Conservation (phyloP, 2,888 invertebrate species). For the Papilio demoleus region DNA sequence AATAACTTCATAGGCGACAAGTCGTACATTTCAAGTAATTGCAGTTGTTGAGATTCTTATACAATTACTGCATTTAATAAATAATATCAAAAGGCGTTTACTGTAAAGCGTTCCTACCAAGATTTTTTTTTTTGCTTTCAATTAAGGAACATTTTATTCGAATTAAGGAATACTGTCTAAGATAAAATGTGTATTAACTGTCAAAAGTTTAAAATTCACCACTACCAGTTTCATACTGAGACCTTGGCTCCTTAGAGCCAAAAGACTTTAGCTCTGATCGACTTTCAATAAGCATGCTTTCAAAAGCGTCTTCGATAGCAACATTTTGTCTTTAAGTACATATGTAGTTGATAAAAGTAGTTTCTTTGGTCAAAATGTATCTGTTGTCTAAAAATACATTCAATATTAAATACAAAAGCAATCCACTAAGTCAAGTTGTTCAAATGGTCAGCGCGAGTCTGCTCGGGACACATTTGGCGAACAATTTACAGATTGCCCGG, state of each 20-base stretch:
- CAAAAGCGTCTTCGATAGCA: too few relatives aligned
- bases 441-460: conserved; percentile 25
- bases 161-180: too few relatives aligned
- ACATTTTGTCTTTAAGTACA: too few relatives aligned
- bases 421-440: conserved; percentile 29
- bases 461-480: conserved; percentile 31
- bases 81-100: conserved; percentile 9
- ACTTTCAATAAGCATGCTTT: too few relatives aligned
- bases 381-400: background rate
- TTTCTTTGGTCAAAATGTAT: background rate
- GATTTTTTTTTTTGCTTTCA: too few relatives aligned
- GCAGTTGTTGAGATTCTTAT: conserved; percentile 3
- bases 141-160: too few relatives aligned
- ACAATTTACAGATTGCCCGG: conserved; percentile 29
- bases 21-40: conserved; percentile 22
- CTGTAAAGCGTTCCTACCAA: background rate
- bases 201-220: too few relatives aligned
- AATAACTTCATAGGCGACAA: conserved; percentile 25
- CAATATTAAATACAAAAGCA: conserved; percentile 14
- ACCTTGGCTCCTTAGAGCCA: too few relatives aligned
- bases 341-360: background rate
- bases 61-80: background rate
- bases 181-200: too few relatives aligned
- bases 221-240: too few relatives aligned
- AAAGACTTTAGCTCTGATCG: too few relatives aligned